phyloP scores from a whole-genome alignment of 2,888 invertebrate species.

The Hirtodrosophila confusa region DNA sequence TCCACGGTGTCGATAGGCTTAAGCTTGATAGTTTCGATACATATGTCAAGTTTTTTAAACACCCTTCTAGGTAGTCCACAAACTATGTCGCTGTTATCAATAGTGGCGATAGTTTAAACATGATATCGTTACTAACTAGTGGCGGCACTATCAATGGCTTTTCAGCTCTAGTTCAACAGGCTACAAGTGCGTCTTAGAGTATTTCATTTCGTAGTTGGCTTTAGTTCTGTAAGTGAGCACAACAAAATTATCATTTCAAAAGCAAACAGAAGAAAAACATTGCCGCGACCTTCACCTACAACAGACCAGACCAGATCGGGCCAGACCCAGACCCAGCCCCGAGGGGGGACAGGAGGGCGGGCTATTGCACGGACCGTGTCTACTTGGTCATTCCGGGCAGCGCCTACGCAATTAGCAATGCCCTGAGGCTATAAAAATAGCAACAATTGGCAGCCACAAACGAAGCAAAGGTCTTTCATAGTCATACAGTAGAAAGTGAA shows the following conservation, averaged over 20 bases:
- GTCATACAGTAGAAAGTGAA: conserved; percentile 58
- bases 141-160: too few relatives aligned
- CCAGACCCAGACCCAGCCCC: conserved; percentile 5
- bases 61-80: too few relatives aligned
- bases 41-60: too few relatives aligned
- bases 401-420: conserved; percentile 75
- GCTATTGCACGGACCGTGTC: conserved; percentile 10
- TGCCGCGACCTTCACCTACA: conserved; percentile 72
- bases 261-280: conserved; percentile 54
- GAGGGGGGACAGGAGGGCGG: not conserved
- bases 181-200: not conserved
- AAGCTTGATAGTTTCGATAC: too few relatives aligned
- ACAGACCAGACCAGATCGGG: conserved; percentile 32
- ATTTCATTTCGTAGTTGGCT: not conserved
- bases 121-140: too few relatives aligned
- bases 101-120: too few relatives aligned
- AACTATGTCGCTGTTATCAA: too few relatives aligned
- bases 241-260: conserved; percentile 52
- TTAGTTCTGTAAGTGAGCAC: conserved; percentile 6
- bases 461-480: conserved; percentile 37
- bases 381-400: conserved; percentile 67
- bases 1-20: too few relatives aligned
- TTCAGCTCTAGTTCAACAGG: not conserved
- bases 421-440: conserved; percentile 56
- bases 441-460: conserved; percentile 44